phyloP scores from a whole-genome alignment of 1,140 invertebrate genomes.

The Drosophila watanabei region DNA sequence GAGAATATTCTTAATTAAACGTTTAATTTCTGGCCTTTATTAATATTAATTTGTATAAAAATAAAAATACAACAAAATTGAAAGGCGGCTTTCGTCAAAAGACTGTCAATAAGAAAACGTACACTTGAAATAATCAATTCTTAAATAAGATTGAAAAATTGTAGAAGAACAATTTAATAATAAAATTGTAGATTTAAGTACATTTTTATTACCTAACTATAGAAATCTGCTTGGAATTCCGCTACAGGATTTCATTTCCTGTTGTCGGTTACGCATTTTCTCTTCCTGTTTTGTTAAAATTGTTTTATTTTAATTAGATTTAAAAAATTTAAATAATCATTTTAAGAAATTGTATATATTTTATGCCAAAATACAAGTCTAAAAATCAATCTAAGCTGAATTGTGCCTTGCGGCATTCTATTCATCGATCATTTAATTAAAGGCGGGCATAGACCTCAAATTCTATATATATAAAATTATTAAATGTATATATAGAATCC shows the following conservation, averaged over 20 bases:
- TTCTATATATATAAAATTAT: background rate
- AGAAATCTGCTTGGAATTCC: too few species aligned
- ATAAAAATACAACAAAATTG: conserved; percentile 11
- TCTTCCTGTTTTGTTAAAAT: background rate
- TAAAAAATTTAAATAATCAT: background rate
- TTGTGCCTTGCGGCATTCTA: conserved; percentile 4
- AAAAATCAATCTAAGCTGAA: background rate
- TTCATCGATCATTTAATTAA: conserved; percentile 30
- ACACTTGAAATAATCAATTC: conserved; percentile 1
- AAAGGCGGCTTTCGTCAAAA: conserved; percentile 13
- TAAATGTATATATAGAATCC: background rate
- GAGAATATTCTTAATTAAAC: conserved; percentile 2
- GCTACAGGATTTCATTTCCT: background rate
- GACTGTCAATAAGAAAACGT: background rate
- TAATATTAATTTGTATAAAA: conserved; percentile 42
- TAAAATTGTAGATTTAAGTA: too few species aligned
- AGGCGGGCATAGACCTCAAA: conserved; percentile 9
- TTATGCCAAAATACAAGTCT: too few species aligned
- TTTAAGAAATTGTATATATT: background rate
- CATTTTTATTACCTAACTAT: too few species aligned
- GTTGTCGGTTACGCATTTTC: background rate
- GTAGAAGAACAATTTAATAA: background rate
- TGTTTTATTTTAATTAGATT: too few species aligned
- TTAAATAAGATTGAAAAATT: background rate
- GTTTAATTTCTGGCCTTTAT: conserved; percentile 18